Conservation (phyloP, 2,113 vertebrate species). For the Echinops telfairi region DNA sequence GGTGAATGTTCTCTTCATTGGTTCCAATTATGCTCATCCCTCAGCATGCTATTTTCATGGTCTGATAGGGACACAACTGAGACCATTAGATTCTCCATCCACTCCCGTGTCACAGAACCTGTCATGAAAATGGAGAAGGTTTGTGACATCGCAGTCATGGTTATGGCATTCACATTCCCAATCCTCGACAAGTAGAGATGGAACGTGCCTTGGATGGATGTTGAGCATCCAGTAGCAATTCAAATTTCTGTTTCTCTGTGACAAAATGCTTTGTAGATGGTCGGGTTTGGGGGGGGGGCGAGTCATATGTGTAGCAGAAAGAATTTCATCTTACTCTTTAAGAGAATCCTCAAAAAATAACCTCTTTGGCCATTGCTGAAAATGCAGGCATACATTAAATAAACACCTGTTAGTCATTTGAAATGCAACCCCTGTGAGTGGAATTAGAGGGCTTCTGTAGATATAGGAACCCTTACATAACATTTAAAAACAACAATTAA, state of each 20-base stretch:
- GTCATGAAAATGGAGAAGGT: slow-evolving; percentile 2
- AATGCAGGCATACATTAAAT: slow-evolving; percentile 24
- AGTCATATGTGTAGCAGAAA: neutral
- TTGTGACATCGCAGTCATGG: neutral
- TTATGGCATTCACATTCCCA: neutral
- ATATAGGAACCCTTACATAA: neutral
- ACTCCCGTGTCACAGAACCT: neutral
- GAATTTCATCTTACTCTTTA: neutral
- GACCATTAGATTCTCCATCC: neutral
- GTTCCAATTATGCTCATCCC: neutral
- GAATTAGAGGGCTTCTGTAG: neutral
- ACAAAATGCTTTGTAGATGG: slow-evolving; percentile 41
- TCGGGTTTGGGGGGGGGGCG: neutral
- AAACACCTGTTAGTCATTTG: slow-evolving; percentile 35
- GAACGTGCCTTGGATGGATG: neutral
- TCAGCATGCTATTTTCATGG: neutral
- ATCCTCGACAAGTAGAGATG: neutral
- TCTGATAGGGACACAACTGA: accelerated
- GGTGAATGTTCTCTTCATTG: too few relatives aligned
- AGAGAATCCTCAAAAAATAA: slow-evolving; percentile 23
- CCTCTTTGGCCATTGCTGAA: neutral
- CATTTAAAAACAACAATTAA: neutral
- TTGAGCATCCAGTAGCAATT: neutral
- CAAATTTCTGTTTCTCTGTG: neutral
- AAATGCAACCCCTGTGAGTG: neutral